Evolutionary conservation across 1,140 invertebrate species (phyloP).

Genomic region (Procambarus clarkii): DNA sequence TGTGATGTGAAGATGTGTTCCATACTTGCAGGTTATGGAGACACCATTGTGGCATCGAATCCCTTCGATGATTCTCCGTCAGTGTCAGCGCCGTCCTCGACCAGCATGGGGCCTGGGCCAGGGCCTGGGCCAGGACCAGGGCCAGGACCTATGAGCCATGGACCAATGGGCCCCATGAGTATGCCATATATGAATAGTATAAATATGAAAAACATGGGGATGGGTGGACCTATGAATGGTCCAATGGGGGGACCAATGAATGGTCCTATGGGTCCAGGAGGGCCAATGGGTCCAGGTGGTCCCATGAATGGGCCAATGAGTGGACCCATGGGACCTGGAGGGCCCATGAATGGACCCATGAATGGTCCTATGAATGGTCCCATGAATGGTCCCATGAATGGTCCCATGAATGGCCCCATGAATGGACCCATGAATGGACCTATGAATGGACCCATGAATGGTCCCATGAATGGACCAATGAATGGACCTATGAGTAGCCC

Average conservation of each 20-base stretch:
- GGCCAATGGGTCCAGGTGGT: constrained; percentile 71
- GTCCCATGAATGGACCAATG: constrained; percentile 71
- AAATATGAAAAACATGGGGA: constrained; percentile 70
- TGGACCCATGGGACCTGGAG: constrained; percentile 72
- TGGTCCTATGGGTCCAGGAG: constrained; percentile 71
- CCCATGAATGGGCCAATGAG: constrained; percentile 74
- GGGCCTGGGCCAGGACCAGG: constrained; percentile 84
- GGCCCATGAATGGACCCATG: constrained; percentile 71
- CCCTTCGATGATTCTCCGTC: constrained; percentile 95
- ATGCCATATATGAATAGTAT: constrained; percentile 67
- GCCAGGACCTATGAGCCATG: constrained; percentile 65
- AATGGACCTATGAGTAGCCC: constrained; percentile 64
- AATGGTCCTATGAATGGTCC: constrained; percentile 74
- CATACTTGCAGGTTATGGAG: constrained; percentile 79
- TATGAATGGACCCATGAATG: constrained; percentile 67
- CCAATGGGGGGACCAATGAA: constrained; percentile 73
- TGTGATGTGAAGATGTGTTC: too few relatives aligned
- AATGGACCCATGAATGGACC: constrained; percentile 71
- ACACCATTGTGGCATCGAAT: constrained; percentile 95
- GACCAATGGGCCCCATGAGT: constrained; percentile 69
- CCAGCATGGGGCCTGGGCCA: constrained; percentile 92
- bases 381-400: constrained; percentile 70
- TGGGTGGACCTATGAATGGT: constrained; percentile 74
- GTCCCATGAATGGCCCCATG: constrained; percentile 71
- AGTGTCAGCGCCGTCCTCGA: constrained; percentile 76